phyloP scores from a whole-genome alignment of 2,888 invertebrate species.

The Apamea sordens region DNA sequence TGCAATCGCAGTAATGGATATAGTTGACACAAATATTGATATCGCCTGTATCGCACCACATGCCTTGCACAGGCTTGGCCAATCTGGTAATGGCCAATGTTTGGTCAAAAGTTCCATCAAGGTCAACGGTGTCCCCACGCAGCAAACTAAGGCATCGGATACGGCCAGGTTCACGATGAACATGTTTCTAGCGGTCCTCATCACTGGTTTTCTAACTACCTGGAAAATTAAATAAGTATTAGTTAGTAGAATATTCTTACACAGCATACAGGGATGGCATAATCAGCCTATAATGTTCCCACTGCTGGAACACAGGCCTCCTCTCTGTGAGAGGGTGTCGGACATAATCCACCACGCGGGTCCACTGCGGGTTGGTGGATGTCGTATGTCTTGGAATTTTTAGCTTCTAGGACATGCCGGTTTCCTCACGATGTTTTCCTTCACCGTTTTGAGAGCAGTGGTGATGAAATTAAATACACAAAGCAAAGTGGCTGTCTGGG shows the following conservation, averaged over 20 bases:
- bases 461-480: too few relatives aligned
- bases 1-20: constrained; percentile 97
- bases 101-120: constrained; percentile 95
- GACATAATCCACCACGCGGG: too few relatives aligned
- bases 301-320: too few relatives aligned
- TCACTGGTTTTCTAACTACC: constrained; percentile 95
- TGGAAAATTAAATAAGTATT: constrained; percentile 73
- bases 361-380: too few relatives aligned
- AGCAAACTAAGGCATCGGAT: constrained; percentile 95
- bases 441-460: too few relatives aligned
- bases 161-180: constrained; percentile 97
- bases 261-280: too few relatives aligned
- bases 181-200: constrained; percentile 98
- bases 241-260: not conserved
- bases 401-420: too few relatives aligned
- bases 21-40: constrained; percentile 97
- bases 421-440: too few relatives aligned
- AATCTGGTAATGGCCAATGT: constrained; percentile 96
- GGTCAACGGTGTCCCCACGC: constrained; percentile 97
- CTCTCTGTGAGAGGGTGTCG: too few relatives aligned
- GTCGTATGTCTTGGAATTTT: too few relatives aligned
- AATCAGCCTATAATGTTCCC: too few relatives aligned
- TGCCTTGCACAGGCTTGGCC: constrained; percentile 95
- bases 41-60: constrained; percentile 96
- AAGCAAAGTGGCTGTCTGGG: too few relatives aligned